Base-by-base conservation (phyloP, 2,797 vertebrate species). In the Lacerta viridis region DNA sequence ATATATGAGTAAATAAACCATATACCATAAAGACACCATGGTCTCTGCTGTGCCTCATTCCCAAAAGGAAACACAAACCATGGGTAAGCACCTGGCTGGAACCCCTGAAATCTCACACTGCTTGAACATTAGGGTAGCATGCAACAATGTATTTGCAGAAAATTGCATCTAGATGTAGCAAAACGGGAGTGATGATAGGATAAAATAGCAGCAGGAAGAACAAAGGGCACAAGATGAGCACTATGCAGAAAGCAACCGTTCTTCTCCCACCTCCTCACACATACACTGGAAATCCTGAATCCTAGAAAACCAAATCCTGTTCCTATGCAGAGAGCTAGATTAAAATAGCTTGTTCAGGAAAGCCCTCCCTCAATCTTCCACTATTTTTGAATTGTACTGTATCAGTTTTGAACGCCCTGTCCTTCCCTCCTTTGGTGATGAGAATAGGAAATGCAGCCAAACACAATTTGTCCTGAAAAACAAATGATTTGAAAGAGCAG, bases 401-500 rank as follows among this genome's bases (percentile, higher is more conserved):
- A 80, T 72, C 50, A 25, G 8, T 55, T 29, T 39, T 78, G 41
- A 68, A 68, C 43, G n/a, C 55, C n/a, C 33, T 59, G 46, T 80
- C 66, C 25, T 80, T 87, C 69, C 78, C 66, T 61, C 41, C 78
- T 41, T 17, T 33, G 41, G 3, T 71, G 85, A 80, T 71, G 64
- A 55, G 20, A 15, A 36, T 36, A 13, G 33, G 66, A 87, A 72
- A 78, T 69, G 8, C 69, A 81, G 69, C 50, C 79, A 87, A 61
- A 87, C 79, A 64, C 68, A 43, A 74, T 81, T 87, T 81, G 78
- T 80, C 46, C 78, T 61, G 46, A 74, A 74, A 74, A 78, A 74
- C 46, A 80, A 43, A 87, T 72, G 66, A 87, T 8, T 61, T 1
- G 27, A 81, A 87, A 86, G 85, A 86, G 79, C 85, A 87, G n/a